Conservation (phyloP, 2,888 invertebrate genomes). For the Hanleya hanleyi region DNA sequence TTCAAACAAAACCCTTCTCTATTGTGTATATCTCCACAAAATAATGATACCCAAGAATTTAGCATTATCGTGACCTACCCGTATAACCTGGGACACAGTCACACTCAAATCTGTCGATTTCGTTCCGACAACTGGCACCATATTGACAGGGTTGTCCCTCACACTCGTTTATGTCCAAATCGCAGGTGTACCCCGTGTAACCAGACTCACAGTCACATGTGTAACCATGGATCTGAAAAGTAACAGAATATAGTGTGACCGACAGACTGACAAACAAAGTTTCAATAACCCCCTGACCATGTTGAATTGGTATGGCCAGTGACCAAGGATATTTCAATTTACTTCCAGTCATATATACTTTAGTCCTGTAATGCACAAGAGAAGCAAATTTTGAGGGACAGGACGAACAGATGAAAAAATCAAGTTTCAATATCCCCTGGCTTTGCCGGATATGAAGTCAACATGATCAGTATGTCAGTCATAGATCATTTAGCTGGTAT, state of each 20-base stretch:
- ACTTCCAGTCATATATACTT: no score
- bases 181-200: conserved; percentile 30
- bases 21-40: neutral
- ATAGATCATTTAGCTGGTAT: no score
- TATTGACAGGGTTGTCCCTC: conserved; percentile 46
- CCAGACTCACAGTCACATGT: conserved; percentile 42
- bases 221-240: conserved; percentile 19
- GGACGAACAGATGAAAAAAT: no score
- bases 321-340: no score
- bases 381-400: no score
- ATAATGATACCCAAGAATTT: neutral
- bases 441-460: no score
- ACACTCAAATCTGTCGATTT: neutral
- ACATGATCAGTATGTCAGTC: no score
- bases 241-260: conserved; percentile 5
- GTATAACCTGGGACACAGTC: neutral
- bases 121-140: conserved; percentile 45
- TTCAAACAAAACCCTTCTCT: no score
- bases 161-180: conserved; percentile 26
- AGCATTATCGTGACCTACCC: neutral
- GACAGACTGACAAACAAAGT: neutral
- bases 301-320: no score
- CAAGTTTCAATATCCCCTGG: no score
- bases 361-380: no score
- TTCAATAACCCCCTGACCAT: no score